A percentile compares a stretch with the other conserved stretches of the same genome.
phyloP scores from a whole-genome alignment of 2,113 vertebrate genomes.

The Lasiurus cinereus region DNA sequence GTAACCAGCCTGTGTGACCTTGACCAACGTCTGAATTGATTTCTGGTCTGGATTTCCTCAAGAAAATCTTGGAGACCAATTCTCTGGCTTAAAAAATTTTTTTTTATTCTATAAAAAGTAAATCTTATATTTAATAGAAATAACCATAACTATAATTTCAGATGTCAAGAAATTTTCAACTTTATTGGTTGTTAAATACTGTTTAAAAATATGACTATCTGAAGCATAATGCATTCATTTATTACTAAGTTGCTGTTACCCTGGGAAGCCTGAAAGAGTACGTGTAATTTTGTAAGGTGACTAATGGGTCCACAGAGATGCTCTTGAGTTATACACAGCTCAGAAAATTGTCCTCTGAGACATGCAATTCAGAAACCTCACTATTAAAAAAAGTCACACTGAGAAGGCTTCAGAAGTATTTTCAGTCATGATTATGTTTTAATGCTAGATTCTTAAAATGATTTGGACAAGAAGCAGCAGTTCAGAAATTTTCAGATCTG shows the following conservation, averaged over 20 bases:
- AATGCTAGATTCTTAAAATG: slow-evolving; percentile 67
- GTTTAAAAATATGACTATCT: slow-evolving; percentile 53
- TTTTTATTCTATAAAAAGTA: slow-evolving; percentile 26
- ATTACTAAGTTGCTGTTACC: slow-evolving; percentile 44
- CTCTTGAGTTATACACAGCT: not conserved
- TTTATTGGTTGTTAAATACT: slow-evolving; percentile 49
- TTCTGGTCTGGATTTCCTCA: slow-evolving; percentile 34
- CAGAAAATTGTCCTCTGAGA: slow-evolving; percentile 53
- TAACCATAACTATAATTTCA: slow-evolving; percentile 32
- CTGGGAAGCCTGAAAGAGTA: slow-evolving; percentile 2
- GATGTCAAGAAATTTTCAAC: not conserved
- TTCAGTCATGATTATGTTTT: slow-evolving; percentile 70
- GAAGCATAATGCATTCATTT: slow-evolving; percentile 63
- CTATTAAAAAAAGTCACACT: slow-evolving; percentile 66
- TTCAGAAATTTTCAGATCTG: slow-evolving; percentile 61
- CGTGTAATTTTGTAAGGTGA: slow-evolving; percentile 59
- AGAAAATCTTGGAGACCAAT: slow-evolving; percentile 12
- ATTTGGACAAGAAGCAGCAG: slow-evolving; percentile 57
- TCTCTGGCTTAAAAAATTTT: not conserved
- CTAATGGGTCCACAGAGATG: slow-evolving; percentile 12
- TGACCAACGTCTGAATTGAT: slow-evolving; percentile 46
- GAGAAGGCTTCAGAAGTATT: slow-evolving; percentile 70
- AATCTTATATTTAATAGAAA: slow-evolving; percentile 35
- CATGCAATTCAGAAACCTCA: slow-evolving; percentile 45
- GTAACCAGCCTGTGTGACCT: slow-evolving; percentile 50